Evolutionary conservation across 53 echinoderm and acorn worm species (phyloP).

Genomic region (Holothuria scabra): DNA sequence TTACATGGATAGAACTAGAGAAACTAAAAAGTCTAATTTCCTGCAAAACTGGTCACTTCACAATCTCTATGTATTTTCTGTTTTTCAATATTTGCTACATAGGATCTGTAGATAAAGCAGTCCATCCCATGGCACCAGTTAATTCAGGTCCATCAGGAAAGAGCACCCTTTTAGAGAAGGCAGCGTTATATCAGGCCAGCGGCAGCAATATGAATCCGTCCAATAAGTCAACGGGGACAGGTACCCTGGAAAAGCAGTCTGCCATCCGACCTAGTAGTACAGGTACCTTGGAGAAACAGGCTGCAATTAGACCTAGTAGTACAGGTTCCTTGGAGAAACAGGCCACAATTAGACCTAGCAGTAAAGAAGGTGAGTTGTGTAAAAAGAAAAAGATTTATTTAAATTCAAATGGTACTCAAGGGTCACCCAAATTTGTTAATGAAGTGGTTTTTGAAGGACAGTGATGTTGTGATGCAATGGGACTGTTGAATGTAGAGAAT

Average conservation of each 20-base stretch:
- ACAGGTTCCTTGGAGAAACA: constrained; percentile 18
- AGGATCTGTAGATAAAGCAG: constrained; percentile 30
- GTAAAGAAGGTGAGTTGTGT: constrained; percentile 4
- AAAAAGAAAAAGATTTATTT: neutral
- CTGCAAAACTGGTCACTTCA: no score
- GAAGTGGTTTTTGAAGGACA: no score
- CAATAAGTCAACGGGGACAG: constrained; percentile 33
- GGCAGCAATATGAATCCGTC: constrained; percentile 24
- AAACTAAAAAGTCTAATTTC: no score
- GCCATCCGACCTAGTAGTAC: neutral
- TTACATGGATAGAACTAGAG: no score
- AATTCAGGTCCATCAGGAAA: neutral
- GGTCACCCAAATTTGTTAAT: no score
- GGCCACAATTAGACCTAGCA: neutral
- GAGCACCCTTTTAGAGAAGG: neutral
- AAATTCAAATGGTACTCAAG: no score
- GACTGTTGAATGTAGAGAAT: no score
- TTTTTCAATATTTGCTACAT: no score
- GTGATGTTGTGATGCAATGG: no score
- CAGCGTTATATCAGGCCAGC: neutral
- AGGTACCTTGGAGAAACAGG: constrained; percentile 13
- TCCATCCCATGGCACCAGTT: constrained; percentile 23
- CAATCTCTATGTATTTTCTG: no score
- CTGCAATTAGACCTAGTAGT: neutral
- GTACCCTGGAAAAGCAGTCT: constrained; percentile 13